Conservation (phyloP, 2,888 invertebrate genomes). For the Pelosia muscerda region DNA sequence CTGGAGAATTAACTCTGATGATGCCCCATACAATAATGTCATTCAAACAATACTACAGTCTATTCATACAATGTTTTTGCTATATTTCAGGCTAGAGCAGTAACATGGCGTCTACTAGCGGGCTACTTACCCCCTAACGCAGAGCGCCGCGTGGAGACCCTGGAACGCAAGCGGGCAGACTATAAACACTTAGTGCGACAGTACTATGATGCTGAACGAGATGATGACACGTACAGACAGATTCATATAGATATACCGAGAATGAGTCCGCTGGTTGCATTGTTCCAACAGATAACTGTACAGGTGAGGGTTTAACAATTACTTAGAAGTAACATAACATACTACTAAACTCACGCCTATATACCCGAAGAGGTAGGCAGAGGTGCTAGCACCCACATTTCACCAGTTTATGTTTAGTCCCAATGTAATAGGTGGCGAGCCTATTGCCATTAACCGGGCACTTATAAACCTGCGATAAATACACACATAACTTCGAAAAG, state of each 20-base stretch:
- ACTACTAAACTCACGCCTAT: no score
- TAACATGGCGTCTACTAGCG: slow-evolving; percentile 90
- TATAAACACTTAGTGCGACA: slow-evolving; percentile 98
- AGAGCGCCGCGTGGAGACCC: slow-evolving; percentile 94
- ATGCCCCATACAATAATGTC: no score
- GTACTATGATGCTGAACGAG: slow-evolving; percentile 95
- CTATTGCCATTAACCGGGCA: no score
- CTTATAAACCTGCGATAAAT: no score
- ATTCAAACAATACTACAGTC: neutral
- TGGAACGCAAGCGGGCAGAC: slow-evolving; percentile 97
- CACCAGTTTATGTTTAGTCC: no score
- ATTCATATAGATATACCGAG: slow-evolving; percentile 99
- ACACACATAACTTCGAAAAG: no score
- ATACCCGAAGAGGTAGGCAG: no score
- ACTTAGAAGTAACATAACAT: neutral
- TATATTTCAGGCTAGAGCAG: slow-evolving; percentile 84
- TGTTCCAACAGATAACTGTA: slow-evolving; percentile 98
- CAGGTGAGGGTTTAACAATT: slow-evolving; percentile 69
- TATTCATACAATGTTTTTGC: neutral
- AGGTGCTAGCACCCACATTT: no score
- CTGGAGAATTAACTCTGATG: no score
- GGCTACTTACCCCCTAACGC: slow-evolving; percentile 98
- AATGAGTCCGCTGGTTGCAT: slow-evolving; percentile 98
- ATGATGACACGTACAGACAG: slow-evolving; percentile 96
- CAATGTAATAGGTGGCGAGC: no score